Percentiles rank a stretch among this genome's conserved stretches.
These are phyloP conservation scores for Nymphalis urticae DNA, from an alignment of 2,888 invertebrate species.

Conservation along the genomic window DNA sequence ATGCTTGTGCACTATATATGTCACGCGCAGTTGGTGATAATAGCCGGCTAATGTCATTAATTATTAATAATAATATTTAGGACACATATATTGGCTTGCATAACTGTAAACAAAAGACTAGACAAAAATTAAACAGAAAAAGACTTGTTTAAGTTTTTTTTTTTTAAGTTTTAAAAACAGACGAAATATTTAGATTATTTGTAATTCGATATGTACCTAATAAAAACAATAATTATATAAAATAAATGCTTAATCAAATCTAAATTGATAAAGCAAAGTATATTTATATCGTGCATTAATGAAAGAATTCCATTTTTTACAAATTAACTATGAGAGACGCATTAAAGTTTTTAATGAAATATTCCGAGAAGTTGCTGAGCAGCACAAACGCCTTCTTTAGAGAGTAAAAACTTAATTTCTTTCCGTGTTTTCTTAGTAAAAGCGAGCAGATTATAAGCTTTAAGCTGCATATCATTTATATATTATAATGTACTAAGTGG, in stretches of 20 bases:
- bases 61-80: too few species aligned
- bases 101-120: too few species aligned
- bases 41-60: too few species aligned
- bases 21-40: too few species aligned
- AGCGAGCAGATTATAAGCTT: conserved; percentile 5
- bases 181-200: background rate
- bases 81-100: too few species aligned
- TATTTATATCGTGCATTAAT: background rate
- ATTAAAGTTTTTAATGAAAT: conserved; percentile 26
- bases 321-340: conserved; percentile 22
- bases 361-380: conserved; percentile 21
- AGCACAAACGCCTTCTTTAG: conserved; percentile 25
- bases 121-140: too few species aligned
- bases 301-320: conserved; percentile 22
- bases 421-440: conserved; percentile 26
- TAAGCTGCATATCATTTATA: background rate
- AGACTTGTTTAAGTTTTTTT: too few species aligned
- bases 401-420: conserved; percentile 28
- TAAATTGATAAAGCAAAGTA: background rate
- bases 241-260: background rate
- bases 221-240: background rate
- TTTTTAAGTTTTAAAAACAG: background rate
- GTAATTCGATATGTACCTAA: too few species aligned
- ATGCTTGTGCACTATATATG: too few species aligned
- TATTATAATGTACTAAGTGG: background rate